Base-by-base conservation (phyloP, 2,797 vertebrate genomes). In the Fistularia tabacaria region DNA sequence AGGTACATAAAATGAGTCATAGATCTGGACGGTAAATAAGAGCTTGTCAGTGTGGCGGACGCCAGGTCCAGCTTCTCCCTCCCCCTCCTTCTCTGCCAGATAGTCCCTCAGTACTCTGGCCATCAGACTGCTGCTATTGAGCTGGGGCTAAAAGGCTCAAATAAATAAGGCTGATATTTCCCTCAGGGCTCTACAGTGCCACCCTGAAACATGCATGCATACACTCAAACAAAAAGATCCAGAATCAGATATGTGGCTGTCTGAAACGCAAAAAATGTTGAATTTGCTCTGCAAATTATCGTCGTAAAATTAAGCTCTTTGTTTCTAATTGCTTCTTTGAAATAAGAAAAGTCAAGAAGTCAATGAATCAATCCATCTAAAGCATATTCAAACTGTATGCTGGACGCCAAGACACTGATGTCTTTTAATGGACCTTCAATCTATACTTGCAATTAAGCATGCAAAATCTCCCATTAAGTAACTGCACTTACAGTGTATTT, bases 1-100 rank as follows among this genome's bases (percentile, higher is more conserved):
- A 91, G 88, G 86, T 87, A 86, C 86, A 89, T 91, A 90, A 92
- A 91, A 90, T 85, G 88, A 92, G 83, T 89, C 89, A 90, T 90
- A 87, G 88, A 91, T 91, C 87, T 89, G 78, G 81, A 86, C 85
- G 74, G 87, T 91, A 91, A 92, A 92, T 90, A 91, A 91, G 88
- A 87, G 84, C 84, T 85, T 90, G 89, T 91, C 90, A 89, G 83
- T 74, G 83, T 59, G 71, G 81, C 83, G 86, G 86, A 90, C 80
- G 83, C 85, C 86, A 83, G 80, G 83, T 71, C 70, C 71, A 8
- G 66, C 80, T 80, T 81, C 69, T 72, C 64, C 79, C 63, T 72
- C 79, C 73, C 48, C 77, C 61, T 67, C 80, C 59, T 70, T 71
- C 71, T 71, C 75, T 66, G 71, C 70, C 71, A 73, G 80, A 82